phyloP scores from a whole-genome alignment of 2,888 invertebrate genomes.

The Noctua fimbriata region DNA sequence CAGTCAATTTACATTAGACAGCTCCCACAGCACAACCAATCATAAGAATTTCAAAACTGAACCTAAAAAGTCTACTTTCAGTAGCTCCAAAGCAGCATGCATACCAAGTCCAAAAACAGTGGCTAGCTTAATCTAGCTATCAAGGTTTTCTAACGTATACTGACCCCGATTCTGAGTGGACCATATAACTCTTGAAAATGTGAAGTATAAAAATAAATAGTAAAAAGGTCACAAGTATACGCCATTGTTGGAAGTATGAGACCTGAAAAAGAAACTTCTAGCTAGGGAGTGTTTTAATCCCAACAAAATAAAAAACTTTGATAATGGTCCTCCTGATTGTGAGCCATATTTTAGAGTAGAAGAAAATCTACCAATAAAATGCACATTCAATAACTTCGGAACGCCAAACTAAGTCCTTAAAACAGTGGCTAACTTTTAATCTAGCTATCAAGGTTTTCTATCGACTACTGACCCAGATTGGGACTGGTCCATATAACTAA shows the following conservation, averaged over 20 bases:
- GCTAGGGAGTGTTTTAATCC: background rate
- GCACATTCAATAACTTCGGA: background rate
- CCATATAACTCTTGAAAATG: conserved; percentile 30
- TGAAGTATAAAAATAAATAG: too few relatives aligned
- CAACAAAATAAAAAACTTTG: background rate
- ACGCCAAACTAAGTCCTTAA: conserved; percentile 22
- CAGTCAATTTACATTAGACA: background rate
- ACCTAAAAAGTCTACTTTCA: background rate
- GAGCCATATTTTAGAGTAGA: background rate
- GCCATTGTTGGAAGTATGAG: background rate
- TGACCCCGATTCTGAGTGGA: conserved; percentile 69
- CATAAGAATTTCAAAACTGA: background rate
- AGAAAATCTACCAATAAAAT: background rate
- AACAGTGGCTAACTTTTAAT: conserved; percentile 25
- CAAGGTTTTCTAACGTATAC: conserved; percentile 65
- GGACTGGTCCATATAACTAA: conserved; percentile 51
- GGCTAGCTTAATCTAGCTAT: conserved; percentile 46
- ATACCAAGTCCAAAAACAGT: conserved; percentile 23
- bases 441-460: conserved; percentile 69
- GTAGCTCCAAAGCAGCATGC: background rate
- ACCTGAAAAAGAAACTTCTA: background rate
- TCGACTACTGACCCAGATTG: conserved; percentile 68
- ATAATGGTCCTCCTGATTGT: background rate
- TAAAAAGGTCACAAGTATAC: background rate
- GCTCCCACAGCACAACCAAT: background rate